Base-by-base conservation (phyloP, 2,888 invertebrate genomes). In the Chloromyia formosa region DNA sequence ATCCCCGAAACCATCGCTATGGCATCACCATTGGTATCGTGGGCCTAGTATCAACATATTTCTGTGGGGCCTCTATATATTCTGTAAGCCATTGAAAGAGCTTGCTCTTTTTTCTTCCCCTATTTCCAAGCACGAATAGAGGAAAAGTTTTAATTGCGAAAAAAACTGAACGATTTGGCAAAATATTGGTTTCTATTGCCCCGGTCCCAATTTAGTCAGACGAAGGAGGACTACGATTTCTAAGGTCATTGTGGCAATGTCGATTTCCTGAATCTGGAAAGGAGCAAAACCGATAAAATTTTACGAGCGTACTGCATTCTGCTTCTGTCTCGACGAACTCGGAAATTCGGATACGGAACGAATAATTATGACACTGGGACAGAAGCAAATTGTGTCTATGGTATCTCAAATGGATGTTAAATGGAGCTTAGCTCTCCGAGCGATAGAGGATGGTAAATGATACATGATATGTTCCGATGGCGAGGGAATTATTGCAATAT, bases 71-170 rank as follows among this genome's bases (percentile, higher is more conserved):
- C 64, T n/a, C 45, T 12, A 18, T 12, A 66, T 35, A 35, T 35
- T 7, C 27, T 35, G 27, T 35, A 2, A 35, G 7, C 27, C 27
- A 35, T 35, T 35, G 27, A 7, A 4, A 35, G 27, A 35, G 7
- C 27, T 35, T 35, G 27, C 7, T 35, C 27, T 4, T 4, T 35
- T 35, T 7, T 2, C 2, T 7, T 35, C 3, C 27, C 27, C 27
- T 35, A 4, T 35, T 35, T 35, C 27, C 2, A 7, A 16, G 40
- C 23, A 22, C 56, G 23, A 69, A 69, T 54, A 69, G 54, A 20
- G 54, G 71, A 71, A 71, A 71, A 71, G 71, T 71, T 71, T 71
- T 71, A 71, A 71, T 71, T 71, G 58, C 71, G n/a, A 42, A 68
- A 60, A 71, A 71, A 56, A 58, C 58, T 71, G 71, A 56, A 49